Evolutionary conservation across 2,113 vertebrate species (phyloP).

Genomic region (Esox niger): DNA sequence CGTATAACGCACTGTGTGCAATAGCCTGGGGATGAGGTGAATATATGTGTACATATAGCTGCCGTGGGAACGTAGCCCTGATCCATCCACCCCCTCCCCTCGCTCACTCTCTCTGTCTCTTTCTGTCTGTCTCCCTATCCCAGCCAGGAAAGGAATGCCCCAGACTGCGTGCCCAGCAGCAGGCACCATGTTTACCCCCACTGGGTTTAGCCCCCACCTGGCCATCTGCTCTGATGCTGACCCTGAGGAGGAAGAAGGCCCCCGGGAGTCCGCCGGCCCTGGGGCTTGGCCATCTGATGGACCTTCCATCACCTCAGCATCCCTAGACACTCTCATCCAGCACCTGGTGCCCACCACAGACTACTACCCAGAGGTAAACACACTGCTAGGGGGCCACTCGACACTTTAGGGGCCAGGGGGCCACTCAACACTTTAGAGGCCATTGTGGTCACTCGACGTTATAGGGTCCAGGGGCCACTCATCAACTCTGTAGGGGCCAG

Average conservation of each 20-base stretch:
- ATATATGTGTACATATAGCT: neutral
- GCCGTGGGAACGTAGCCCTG: neutral
- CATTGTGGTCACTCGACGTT: too few species aligned
- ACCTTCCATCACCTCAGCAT: conserved; percentile 84
- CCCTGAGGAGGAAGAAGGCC: conserved; percentile 67
- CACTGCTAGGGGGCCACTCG: neutral
- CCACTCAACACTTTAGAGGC: too few species aligned
- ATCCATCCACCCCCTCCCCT: neutral
- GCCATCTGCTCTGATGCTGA: conserved; percentile 71
- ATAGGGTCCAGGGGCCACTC: too few species aligned
- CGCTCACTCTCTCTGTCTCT: neutral
- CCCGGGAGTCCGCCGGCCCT: conserved; percentile 76
- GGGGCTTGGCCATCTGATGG: conserved; percentile 74
- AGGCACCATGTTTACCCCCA: conserved; percentile 85
- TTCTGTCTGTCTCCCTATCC: conserved; percentile 20
- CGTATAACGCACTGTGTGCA: too few species aligned
- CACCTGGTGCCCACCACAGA: conserved; percentile 88
- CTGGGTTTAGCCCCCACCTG: conserved; percentile 81
- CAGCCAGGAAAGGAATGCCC: conserved; percentile 84
- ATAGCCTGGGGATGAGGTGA: too few species aligned
- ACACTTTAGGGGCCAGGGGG: too few species aligned
- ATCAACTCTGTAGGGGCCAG: too few species aligned
- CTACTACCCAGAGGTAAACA: conserved; percentile 86
- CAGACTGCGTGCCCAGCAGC: conserved; percentile 73
- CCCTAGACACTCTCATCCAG: conserved; percentile 88